Conservation (phyloP, 1,140 invertebrate genomes). For the Hycleus cichorii region DNA sequence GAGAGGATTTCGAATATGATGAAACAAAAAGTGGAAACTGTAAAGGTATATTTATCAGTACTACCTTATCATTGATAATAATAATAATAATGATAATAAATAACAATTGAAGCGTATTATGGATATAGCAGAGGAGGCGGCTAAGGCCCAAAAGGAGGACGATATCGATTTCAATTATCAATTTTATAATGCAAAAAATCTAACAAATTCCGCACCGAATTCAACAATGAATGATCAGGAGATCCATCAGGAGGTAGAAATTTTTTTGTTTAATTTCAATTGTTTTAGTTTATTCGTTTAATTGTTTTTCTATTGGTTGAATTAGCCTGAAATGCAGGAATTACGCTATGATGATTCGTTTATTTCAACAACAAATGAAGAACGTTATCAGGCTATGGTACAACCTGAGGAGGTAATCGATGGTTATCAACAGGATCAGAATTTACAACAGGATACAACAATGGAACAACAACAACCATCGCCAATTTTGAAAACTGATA, state of each 20-base stretch:
- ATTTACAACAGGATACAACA: constrained; percentile 1
- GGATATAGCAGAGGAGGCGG: constrained; percentile 70
- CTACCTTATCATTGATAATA: neutral
- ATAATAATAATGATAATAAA: neutral
- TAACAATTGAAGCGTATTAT: constrained; percentile 59
- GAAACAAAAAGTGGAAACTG: constrained; percentile 74
- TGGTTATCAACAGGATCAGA: constrained; percentile 31
- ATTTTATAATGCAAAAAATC: constrained; percentile 69
- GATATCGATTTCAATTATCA: constrained; percentile 56
- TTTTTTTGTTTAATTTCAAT: too few species aligned
- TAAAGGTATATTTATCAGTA: constrained; percentile 51
- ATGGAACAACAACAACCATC: neutral
- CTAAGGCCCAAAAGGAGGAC: constrained; percentile 51
- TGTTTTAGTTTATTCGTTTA: neutral
- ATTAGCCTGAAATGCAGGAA: constrained; percentile 16
- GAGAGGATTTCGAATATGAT: constrained; percentile 75
- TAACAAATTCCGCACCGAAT: constrained; percentile 43
- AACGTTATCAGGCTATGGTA: constrained; percentile 22
- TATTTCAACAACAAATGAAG: constrained; percentile 14
- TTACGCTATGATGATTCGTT: constrained; percentile 26
- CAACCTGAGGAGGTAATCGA: constrained; percentile 18
- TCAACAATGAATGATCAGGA: constrained; percentile 18
- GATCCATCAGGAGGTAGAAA: neutral
- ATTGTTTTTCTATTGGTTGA: too few species aligned
- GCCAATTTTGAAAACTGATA: constrained; percentile 38